Evolutionary conservation across 2,888 invertebrate species (phyloP).

Genomic region (Dolomedes plantarius): DNA sequence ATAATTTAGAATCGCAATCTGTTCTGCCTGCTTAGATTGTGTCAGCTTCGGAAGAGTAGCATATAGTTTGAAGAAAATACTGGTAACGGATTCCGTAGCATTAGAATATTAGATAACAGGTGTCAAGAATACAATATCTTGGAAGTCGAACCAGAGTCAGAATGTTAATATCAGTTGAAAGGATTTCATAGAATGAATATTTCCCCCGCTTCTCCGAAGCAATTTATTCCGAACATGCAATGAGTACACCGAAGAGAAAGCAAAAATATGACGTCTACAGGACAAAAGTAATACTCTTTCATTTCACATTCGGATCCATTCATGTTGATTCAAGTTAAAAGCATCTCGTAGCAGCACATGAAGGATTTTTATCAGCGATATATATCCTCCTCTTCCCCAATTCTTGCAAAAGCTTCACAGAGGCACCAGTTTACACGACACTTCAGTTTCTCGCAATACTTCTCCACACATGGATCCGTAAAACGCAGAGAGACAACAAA

Average conservation of each 20-base stretch:
- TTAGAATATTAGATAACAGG: too few species aligned
- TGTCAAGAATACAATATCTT: too few species aligned
- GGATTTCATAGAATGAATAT: not conserved
- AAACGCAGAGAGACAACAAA: slow-evolving; percentile 5
- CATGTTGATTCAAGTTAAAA: slow-evolving; percentile 13
- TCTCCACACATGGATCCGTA: slow-evolving; percentile 16
- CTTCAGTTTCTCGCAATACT: not conserved
- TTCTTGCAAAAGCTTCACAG: slow-evolving; percentile 7
- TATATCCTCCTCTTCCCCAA: not conserved
- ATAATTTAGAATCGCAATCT: too few species aligned
- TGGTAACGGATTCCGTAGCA: too few species aligned
- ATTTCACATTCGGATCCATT: not conserved
- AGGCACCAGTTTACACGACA: slow-evolving; percentile 7
- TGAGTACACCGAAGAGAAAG: not conserved
- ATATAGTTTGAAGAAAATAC: too few species aligned
- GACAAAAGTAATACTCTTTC: slow-evolving; percentile 11
- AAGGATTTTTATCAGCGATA: slow-evolving; percentile 6
- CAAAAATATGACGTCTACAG: not conserved
- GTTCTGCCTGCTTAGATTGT: too few species aligned
- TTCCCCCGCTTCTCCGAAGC: not conserved
- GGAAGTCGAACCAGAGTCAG: too few species aligned
- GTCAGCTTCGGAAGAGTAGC: too few species aligned
- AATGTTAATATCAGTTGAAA: not conserved
- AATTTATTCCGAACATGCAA: not conserved
- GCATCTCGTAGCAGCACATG: slow-evolving; percentile 6